These are phyloP conservation scores for Pteropus rufus DNA, from an alignment of 2,797 vertebrate genomes.

Conservation along the genomic window DNA sequence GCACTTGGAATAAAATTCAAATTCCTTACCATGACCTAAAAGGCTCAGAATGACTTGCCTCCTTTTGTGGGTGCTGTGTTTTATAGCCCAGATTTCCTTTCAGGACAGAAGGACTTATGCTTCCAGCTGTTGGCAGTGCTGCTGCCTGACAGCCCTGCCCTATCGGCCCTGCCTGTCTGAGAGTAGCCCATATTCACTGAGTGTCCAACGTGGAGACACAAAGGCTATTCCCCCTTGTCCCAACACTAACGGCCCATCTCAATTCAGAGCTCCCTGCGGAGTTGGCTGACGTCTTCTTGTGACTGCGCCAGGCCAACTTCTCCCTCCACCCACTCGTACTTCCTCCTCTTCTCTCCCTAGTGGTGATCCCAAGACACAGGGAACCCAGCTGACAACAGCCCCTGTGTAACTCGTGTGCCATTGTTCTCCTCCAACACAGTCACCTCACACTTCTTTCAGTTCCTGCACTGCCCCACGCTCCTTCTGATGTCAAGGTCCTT, in stretches of 20 bases:
- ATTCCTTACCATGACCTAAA: background rate
- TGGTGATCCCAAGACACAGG: background rate
- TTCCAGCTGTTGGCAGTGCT: background rate
- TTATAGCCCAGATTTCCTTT: background rate
- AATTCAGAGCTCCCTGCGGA: background rate
- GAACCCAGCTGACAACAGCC: background rate
- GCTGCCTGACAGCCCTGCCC: background rate
- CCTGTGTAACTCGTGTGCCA: background rate
- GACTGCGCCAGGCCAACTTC: background rate
- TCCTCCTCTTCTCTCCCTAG: background rate
- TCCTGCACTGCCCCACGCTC: background rate
- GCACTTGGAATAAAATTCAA: background rate
- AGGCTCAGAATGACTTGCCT: background rate
- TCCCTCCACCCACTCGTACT: too few species aligned
- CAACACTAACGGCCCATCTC: background rate
- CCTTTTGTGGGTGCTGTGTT: background rate
- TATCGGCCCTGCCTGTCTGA: background rate
- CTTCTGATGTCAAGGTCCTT: background rate
- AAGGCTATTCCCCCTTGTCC: background rate
- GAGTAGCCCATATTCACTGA: background rate
- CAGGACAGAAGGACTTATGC: background rate
- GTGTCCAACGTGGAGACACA: too few species aligned
- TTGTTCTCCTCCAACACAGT: background rate
- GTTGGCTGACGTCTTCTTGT: background rate
- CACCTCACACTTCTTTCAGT: background rate